Percentiles rank a stretch among this genome's conserved stretches.
phyloP scores from a whole-genome alignment of 2,113 vertebrate genomes.

The Salvator merianae region DNA sequence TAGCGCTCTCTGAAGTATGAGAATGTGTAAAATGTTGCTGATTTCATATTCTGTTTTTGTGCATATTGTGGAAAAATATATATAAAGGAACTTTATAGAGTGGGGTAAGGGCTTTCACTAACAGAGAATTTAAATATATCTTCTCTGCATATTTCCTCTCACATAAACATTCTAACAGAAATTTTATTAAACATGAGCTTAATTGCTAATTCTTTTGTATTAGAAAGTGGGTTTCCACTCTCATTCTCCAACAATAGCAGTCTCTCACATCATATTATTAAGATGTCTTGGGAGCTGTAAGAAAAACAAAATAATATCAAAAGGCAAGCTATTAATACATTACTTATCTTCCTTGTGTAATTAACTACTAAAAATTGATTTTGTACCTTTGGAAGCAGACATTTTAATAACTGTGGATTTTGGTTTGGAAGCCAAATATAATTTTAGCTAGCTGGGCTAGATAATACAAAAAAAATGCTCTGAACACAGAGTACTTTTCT shows the following conservation, averaged over 20 bases:
- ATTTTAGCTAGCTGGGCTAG: not conserved
- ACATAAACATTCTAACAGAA: constrained; percentile 43
- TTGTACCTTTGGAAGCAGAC: not conserved
- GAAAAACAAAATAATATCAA: constrained; percentile 9
- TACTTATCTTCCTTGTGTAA: not conserved
- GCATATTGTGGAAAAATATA: constrained; percentile 80
- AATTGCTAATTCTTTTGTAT: constrained; percentile 58
- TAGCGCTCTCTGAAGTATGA: constrained; percentile 98
- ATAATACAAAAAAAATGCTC: not conserved
- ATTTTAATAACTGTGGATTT: not conserved
- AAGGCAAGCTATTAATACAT: not conserved
- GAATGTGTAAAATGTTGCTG: constrained; percentile 96
- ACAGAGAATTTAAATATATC: constrained; percentile 61
- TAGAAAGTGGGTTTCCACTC: not conserved
- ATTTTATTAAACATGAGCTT: constrained; percentile 60
- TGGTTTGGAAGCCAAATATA: not conserved
- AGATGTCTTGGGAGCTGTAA: constrained; percentile 37
- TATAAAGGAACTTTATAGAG: constrained; percentile 76
- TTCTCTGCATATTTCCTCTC: constrained; percentile 51
- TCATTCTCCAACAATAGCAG: not conserved
- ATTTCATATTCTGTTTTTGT: constrained; percentile 94
- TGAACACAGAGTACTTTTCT: not conserved
- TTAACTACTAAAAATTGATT: not conserved
- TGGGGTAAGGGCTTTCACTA: constrained; percentile 59
- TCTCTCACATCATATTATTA: constrained; percentile 28